Evolutionary conservation across 2,888 invertebrate species (phyloP).

Genomic region (Ganaspis brasiliensis): DNA sequence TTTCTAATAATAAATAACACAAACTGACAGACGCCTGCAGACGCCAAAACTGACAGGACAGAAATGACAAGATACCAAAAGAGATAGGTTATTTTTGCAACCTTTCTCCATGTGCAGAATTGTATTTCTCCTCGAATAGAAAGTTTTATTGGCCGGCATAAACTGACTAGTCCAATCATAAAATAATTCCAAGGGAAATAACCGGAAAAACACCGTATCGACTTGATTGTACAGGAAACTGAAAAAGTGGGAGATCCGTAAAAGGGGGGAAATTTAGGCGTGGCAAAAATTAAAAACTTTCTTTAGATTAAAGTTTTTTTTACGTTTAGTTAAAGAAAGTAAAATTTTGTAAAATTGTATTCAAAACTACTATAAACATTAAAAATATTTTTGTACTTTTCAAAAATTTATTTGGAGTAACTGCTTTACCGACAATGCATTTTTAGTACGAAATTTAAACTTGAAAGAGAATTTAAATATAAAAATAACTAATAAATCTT

Average conservation of each 20-base stretch:
- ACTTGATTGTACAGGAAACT: conserved; percentile 57
- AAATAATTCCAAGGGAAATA: conserved; percentile 19
- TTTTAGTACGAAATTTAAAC: too few relatives aligned
- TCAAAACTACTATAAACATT: too few relatives aligned
- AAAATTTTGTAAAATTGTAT: too few relatives aligned
- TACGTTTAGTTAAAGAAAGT: too few relatives aligned
- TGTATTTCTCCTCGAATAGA: neutral
- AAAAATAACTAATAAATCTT: too few relatives aligned
- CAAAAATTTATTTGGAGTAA: too few relatives aligned
- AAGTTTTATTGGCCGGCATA: neutral
- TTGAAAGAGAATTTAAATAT: too few relatives aligned
- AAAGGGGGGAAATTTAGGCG: conserved; percentile 68
- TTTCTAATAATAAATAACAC: neutral
- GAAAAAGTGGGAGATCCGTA: conserved; percentile 49
- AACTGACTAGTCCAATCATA: neutral
- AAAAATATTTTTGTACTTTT: too few relatives aligned
- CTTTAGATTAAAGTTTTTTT: too few relatives aligned
- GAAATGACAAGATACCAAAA: conserved; percentile 20
- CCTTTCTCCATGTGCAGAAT: neutral
- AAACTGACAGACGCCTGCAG: conserved; percentile 32
- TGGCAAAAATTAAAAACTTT: conserved; percentile 67
- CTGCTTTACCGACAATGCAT: too few relatives aligned
- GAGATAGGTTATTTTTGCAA: conserved; percentile 7
- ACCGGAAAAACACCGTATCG: conserved; percentile 43
- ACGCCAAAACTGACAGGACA: conserved; percentile 41